phyloP scores from a whole-genome alignment of 1,140 invertebrate species.

The Panagrolaimus sp. region DNA sequence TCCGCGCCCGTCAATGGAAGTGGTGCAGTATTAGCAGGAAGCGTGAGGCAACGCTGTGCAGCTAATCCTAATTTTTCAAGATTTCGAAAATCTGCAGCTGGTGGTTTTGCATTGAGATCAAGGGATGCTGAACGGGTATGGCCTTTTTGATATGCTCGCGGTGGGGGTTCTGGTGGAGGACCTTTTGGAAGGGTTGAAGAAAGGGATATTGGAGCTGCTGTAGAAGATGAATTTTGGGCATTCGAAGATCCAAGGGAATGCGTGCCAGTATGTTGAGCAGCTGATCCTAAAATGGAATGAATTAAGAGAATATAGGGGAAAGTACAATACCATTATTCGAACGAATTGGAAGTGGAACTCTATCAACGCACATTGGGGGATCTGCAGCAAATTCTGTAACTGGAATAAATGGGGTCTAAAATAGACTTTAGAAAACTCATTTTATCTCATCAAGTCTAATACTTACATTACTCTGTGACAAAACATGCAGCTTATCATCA shows the following conservation, averaged over 20 bases:
- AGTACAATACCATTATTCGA: not conserved
- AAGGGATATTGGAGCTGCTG: not conserved
- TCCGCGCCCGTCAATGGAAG: not conserved
- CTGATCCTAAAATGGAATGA: too few species aligned
- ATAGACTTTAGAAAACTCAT: too few species aligned
- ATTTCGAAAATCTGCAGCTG: not conserved
- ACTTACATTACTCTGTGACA: slow-evolving; percentile 1
- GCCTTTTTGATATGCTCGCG: not conserved
- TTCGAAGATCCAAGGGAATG: not conserved
- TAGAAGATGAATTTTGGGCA: not conserved
- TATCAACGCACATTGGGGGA: slow-evolving; percentile 10
- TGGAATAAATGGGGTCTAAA: not conserved
- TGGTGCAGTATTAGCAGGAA: not conserved
- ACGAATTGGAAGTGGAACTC: not conserved
- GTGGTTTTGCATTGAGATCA: not conserved
- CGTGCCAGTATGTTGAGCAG: too few species aligned
- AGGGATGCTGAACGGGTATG: not conserved
- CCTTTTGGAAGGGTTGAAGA: not conserved
- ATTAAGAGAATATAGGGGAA: not conserved
- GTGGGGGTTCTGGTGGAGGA: not conserved
- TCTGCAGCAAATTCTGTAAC: slow-evolving; percentile 7
- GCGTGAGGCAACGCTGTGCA: not conserved
- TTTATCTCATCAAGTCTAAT: too few species aligned
- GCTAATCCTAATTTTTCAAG: not conserved
- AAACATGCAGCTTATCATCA: slow-evolving; percentile 4